Conservation (phyloP, 1,140 invertebrate species). For the Lepidurus packardi region DNA sequence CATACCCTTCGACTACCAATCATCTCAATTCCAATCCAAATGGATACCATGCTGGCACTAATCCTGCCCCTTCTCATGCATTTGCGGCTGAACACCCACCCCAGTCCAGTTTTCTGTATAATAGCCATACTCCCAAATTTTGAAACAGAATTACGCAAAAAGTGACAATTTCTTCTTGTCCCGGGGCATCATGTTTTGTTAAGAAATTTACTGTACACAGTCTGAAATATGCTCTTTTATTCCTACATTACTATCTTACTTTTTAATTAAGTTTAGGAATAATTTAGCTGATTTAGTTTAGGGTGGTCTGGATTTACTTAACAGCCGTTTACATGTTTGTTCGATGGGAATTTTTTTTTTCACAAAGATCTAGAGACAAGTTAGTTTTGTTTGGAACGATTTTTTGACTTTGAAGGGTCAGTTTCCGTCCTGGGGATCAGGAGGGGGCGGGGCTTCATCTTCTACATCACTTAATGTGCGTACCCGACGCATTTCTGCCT, state of each 20-base stretch:
- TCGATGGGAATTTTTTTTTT: no score
- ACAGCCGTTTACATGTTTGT: no score
- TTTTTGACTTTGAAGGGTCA: neutral
- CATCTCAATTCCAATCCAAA: neutral
- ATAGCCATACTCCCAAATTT: neutral
- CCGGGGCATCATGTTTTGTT: conserved; percentile 3
- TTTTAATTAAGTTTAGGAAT: neutral
- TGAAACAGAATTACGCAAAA: neutral
- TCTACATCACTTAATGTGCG: neutral
- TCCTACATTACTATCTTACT: neutral
- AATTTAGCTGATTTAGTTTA: neutral
- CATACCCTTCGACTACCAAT: neutral
- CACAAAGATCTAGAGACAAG: no score
- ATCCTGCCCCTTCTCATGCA: neutral
- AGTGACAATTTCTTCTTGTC: neutral
- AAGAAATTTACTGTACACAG: neutral
- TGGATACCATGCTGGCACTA: neutral
- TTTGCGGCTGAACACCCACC: neutral
- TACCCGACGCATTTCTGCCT: neutral
- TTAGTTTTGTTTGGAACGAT: no score
- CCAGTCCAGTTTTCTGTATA: neutral
- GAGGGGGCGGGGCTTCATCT: neutral
- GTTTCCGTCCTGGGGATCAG: neutral
- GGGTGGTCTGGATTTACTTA: no score
- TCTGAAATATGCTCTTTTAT: neutral